Base-by-base conservation (phyloP, 2,113 vertebrate species). In the Geococcyx californianus region DNA sequence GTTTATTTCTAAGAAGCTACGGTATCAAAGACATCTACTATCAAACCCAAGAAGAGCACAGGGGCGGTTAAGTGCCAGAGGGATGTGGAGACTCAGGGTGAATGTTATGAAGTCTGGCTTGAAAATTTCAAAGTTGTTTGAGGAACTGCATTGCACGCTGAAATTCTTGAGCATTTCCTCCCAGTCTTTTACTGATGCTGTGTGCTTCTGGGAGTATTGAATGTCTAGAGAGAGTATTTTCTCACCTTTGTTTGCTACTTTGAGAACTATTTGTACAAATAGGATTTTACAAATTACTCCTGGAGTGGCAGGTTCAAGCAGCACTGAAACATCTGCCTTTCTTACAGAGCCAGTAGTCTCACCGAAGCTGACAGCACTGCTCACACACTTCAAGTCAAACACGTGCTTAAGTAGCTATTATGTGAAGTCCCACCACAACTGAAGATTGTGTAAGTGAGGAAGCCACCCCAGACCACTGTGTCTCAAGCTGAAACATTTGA, bases 241-340 rank as follows among this genome's bases (percentile, higher is more conserved):
- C 75, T 90, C 78, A 91, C 62, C 40, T 74, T 70, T 84, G 45
- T 76, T 83, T 0, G 0, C 51, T 76, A 15, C 67, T 73, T 79
- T 55, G 56, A 80, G 72, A 76, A 66, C 67, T 79, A 34, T 84
- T 89, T 74, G 78, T 76, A 54, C 67, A 85, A 91, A 91, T 10
- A 83, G 47, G 67, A 87, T 85, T 94, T 90, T 91, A 85, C 87
- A 88, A 83, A 83, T 91, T 84, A 82, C 72, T 74, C 7, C 42
- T 74, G 63, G 47, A 90, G 78, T 73, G 83, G 72, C 82, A 90
- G 77, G 82, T 47, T 94, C 79, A 80, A 83, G 88, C 42, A 67
- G 67, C 76, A 86, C 42, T 88, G 90, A 19, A 67, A 85, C 34
- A 84, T 34, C 64, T 86, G 72, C 60, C 42, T 88, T 80, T 45